Percentiles rank a stretch among this genome's conserved stretches.
phyloP scores from a whole-genome alignment of 2,888 invertebrate genomes.

The Tinea semifulvella region DNA sequence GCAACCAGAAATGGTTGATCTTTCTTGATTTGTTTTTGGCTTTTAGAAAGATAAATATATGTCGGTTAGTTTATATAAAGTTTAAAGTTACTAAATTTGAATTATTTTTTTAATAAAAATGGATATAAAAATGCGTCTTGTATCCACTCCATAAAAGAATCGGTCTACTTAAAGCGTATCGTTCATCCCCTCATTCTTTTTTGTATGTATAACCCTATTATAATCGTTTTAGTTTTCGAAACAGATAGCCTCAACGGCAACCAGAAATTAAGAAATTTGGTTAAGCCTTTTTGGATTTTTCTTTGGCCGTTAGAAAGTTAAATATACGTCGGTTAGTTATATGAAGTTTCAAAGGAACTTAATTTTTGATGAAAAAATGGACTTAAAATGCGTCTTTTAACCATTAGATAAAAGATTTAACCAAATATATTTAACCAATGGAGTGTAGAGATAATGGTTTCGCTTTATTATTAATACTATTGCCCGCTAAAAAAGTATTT shows the following conservation, averaged over 20 bases:
- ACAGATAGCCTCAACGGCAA: constrained; percentile 78
- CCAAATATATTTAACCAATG: constrained; percentile 82
- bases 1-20: constrained; percentile 78
- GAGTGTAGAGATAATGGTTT: constrained; percentile 80
- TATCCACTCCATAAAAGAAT: constrained; percentile 31
- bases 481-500: constrained; percentile 83
- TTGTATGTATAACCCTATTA: constrained; percentile 75
- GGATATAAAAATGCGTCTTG: too few relatives aligned
- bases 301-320: too few relatives aligned
- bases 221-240: constrained; percentile 78
- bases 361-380: too few relatives aligned
- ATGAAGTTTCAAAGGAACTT: too few relatives aligned
- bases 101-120: too few relatives aligned
- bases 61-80: too few relatives aligned
- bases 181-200: constrained; percentile 80
- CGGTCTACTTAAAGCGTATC: constrained; percentile 74
- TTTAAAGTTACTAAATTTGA: too few relatives aligned
- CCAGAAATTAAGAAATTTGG: constrained; percentile 78
- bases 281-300: constrained; percentile 69
- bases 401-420: constrained; percentile 39
- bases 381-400: too few relatives aligned
- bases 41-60: too few relatives aligned
- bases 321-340: too few relatives aligned
- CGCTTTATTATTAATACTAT: constrained; percentile 82
- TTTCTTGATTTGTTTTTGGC: constrained; percentile 71